phyloP scores from a whole-genome alignment of 2,797 vertebrate species.

The Synanceia verrucosa region DNA sequence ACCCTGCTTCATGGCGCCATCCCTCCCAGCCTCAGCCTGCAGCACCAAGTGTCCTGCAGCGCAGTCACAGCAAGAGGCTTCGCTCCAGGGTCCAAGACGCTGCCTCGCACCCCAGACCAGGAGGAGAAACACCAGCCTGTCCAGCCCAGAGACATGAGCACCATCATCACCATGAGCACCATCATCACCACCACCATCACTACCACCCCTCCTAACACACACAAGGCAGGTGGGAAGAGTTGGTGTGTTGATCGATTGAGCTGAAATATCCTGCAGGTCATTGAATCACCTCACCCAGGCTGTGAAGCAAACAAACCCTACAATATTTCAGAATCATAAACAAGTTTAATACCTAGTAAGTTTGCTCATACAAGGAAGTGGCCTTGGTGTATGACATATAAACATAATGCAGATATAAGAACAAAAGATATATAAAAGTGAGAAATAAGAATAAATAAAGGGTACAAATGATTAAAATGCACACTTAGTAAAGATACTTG shows the following conservation, averaged over 20 bases:
- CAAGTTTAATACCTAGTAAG: too few species aligned
- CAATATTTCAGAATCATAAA: too few species aligned
- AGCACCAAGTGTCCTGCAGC: slow-evolving; percentile 77
- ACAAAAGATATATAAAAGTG: too few species aligned
- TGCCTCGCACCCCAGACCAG: slow-evolving; percentile 71
- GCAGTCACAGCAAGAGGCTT: slow-evolving; percentile 86
- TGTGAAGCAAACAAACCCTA: neutral
- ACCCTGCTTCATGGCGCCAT: slow-evolving; percentile 54
- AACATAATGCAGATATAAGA: too few species aligned
- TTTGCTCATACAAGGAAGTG: too few species aligned
- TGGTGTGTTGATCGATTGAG: neutral
- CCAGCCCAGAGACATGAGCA: slow-evolving; percentile 90
- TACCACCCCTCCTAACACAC: slow-evolving; percentile 58
- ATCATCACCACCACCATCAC: slow-evolving; percentile 86
- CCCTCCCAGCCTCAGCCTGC: slow-evolving; percentile 49
- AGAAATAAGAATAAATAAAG: too few species aligned
- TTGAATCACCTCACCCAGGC: neutral
- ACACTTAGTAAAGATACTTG: neutral
- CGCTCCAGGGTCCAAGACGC: slow-evolving; percentile 84
- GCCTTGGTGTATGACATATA: too few species aligned
- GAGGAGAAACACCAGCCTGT: slow-evolving; percentile 80
- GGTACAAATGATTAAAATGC: neutral
- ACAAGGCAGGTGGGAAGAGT: slow-evolving; percentile 3
- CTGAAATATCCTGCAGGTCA: neutral
- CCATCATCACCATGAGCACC: slow-evolving; percentile 91